Base-by-base conservation (phyloP, 2,113 vertebrate genomes). In the Megaceryle torquata region DNA sequence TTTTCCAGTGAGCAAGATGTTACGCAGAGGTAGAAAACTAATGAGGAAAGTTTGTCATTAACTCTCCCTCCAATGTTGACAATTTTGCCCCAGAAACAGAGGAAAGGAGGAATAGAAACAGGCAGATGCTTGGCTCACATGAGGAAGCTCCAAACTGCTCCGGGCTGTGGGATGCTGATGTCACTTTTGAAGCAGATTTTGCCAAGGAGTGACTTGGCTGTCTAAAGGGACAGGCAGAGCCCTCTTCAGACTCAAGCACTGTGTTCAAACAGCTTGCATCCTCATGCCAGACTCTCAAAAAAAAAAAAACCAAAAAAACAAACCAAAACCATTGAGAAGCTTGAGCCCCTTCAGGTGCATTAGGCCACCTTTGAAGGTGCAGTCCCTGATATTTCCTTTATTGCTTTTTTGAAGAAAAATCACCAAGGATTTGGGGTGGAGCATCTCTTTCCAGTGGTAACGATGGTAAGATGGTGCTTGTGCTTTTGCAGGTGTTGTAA, bases 401-500 rank as follows among this genome's bases (percentile, higher is more conserved):
- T 61, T 56, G 44, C 44, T 72, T 44, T 83, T 13, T 65, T 64
- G 56, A 86, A 74, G 54, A 53, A 35, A 15, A 61, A 15, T 28
- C 1, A 0, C 43, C 50, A 65, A 37, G 59, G 50, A 53, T 82
- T 88, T 20, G 11, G 22, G 19, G 28, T 78, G 64, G 56, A 83
- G 18, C 50, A 33, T 88, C 35, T 60, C 37, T 86, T 71, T 37
- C 3, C 51, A 35, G 44, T 3, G 2, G 4, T 63, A 14, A 64
- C 59, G 41, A 28, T 72, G 54, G 18, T 95, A 67, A 90, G 56
- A 50, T 79, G 82, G 37, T 93, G 28, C 43, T 85, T 86, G 44
- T 75, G 80, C 51, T 85, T 85, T 80, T 80, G 22, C 86, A 99
- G 99, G 89, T 99, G 99, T 94, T 99, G 99, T 91, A 99, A 99